These are phyloP conservation scores for Takifugu rubripes DNA, from an alignment of 2,797 vertebrate genomes.

Conservation along the genomic window DNA sequence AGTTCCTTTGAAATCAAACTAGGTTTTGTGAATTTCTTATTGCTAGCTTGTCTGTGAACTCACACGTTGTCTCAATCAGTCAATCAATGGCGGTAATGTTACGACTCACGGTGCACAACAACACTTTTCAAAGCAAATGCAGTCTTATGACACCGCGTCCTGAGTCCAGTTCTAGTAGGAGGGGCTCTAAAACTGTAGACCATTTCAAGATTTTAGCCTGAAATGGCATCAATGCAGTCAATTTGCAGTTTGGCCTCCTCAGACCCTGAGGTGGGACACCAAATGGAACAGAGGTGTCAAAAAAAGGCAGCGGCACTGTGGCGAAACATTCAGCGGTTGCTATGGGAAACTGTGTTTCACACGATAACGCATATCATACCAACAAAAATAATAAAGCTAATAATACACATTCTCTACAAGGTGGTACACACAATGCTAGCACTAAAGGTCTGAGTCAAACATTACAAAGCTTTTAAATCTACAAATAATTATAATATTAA, in stretches of 20 bases:
- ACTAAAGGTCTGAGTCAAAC: slow-evolving; percentile 36
- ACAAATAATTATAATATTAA: slow-evolving; percentile 47
- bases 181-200: too few relatives aligned
- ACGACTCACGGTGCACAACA: background rate
- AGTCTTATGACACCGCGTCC: too few relatives aligned
- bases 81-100: background rate
- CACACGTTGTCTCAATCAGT: background rate
- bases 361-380: slow-evolving; percentile 17
- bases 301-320: slow-evolving; percentile 14
- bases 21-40: background rate
- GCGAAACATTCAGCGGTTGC: slow-evolving; percentile 37
- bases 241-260: background rate
- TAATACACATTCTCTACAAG: slow-evolving; percentile 17
- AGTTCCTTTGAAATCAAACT: background rate
- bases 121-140: background rate
- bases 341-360: slow-evolving; percentile 18
- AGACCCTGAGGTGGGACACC: slow-evolving; percentile 7
- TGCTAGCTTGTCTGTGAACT: background rate
- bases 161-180: too few relatives aligned
- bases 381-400: slow-evolving; percentile 25
- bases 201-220: too few relatives aligned
- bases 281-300: slow-evolving; percentile 16
- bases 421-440: slow-evolving; percentile 20
- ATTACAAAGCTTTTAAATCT: slow-evolving; percentile 51
- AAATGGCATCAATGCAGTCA: background rate